Evolutionary conservation across 2,888 invertebrate genomes (phyloP), one percentile per base, ranked within the genome.

Genomic region (Cryptosula pallasiana): DNA sequence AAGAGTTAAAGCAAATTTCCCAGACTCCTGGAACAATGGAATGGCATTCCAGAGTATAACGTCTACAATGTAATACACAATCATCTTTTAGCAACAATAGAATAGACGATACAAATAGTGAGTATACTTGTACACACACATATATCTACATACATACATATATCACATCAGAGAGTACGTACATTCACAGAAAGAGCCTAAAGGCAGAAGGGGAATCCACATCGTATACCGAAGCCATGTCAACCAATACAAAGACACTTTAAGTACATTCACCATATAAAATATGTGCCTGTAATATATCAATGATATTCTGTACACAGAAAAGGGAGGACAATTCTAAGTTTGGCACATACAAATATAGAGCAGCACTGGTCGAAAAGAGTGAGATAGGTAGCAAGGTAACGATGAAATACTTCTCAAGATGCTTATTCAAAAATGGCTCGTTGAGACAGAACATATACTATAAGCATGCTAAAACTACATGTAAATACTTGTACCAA

Each of bases 221-320:
- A 94, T 88, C 0, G 93, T 91, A 84, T 97, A 96, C 23, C 97
- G 89, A 1, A 97, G 85, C 96, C 96, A 97, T 0, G 94, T 95
- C 9, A 97, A 84, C 1, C 92, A 79, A 69, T 88, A 87, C 36
- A 92, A 87, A 73, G 93, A 90, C 34, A 89, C 89, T 73, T 92
- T 90, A 79, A 93, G 89, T 0, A 93, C 85, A 79, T 92, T 91
- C 0, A 91, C 87, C 81, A 95, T 90, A 86, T 97, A 97, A 85
- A 91, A 97, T 0, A 95, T 95, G 86, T 96, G 97, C 79, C 95
- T 93, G 76, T 34, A 78, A n/a, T n/a, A n/a, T n/a, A n/a, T n/a
- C n/a, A n/a, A n/a, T n/a, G n/a, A n/a, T n/a, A n/a, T n/a, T n/a
- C n/a, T n/a, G n/a, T n/a, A n/a, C n/a, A n/a, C n/a, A n/a, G n/a